Evolutionary conservation across 92 coral and sea anemone species (phyloP), one percentile per base, ranked within the genome.

Genomic region (Epizoanthus illoricatus): DNA sequence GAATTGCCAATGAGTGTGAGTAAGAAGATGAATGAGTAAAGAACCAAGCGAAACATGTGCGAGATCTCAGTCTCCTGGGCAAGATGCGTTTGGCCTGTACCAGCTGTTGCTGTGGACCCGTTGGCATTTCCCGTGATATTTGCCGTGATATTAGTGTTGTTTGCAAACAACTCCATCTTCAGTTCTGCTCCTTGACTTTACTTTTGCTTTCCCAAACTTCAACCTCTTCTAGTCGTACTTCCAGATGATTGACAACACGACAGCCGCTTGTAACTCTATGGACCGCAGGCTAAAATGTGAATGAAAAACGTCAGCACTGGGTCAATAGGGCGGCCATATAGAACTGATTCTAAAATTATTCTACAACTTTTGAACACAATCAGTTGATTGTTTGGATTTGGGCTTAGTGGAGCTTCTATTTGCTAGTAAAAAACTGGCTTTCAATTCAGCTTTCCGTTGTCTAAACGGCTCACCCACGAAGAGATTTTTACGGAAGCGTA

Each of bases 1-100:
- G 82, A 78, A 47, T 78, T 78, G 3, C 82, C 82, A 78, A 78
- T 20, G 20, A 78, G 21, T 11, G 82, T 78, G 82, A 78, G 66
- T 2, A 78, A 2, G 54, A 78, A 78, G 71, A 78, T 78, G 43
- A 78, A 58, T 0, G 82, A 63, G 41, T 78, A 78, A 18, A 78
- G 60, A 19, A 78, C 71, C 67, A 78, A 15, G 20, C 82, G 82
- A 41, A 78, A 42, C 58, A 78, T 63, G 36, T 78, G 82, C 13
- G 82, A 78, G 41, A 23, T 70, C 66, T 20, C 70, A 62, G 82
- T 78, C 67, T 78, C 82, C 5, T 28, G 56, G 41, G 81, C 68
- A 39, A 58, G 60, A 33, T 15, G 1, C 7, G 19, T 24, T 7
- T 11, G 8, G 7, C n/a, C 52, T 41, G 20, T 24, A n/a, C 13